Evolutionary conservation across 2,797 vertebrate genomes (phyloP).

Genomic region (Ceryle rudis): DNA sequence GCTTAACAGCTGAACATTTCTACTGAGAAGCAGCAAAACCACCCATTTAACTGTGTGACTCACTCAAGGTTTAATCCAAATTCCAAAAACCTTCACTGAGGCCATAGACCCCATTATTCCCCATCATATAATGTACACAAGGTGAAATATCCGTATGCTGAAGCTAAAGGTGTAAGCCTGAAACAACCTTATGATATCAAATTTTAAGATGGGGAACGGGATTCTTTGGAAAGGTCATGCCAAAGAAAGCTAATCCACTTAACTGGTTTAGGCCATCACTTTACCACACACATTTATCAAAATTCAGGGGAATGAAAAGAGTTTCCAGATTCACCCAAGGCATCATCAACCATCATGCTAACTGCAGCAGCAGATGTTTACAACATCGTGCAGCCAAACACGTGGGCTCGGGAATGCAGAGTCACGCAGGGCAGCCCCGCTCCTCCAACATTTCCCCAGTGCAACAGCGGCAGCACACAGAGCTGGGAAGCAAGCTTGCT

Average conservation of each 20-base stretch:
- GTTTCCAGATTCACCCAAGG: neutral
- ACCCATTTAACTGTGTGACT: neutral
- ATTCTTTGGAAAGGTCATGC: neutral
- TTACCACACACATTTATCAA: neutral
- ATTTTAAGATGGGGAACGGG: neutral
- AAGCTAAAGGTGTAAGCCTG: neutral
- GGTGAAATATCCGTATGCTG: neutral
- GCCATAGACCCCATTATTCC: neutral
- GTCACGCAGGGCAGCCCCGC: fast-evolving
- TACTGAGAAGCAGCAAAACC: neutral
- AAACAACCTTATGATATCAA: neutral
- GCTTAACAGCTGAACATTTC: neutral
- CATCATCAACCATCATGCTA: neutral
- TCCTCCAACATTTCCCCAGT: neutral
- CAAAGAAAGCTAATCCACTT: neutral
- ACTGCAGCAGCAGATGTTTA: neutral
- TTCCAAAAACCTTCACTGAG: neutral
- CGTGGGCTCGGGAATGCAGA: fast-evolving
- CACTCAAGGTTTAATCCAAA: neutral
- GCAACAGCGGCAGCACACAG: fast-evolving
- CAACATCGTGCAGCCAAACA: neutral
- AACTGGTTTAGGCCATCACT: neutral
- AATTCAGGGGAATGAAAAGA: neutral
- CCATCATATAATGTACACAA: neutral
- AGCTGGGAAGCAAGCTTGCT: neutral